phyloP scores from a whole-genome alignment of 1,140 invertebrate genomes.

The Drosophila kurseongensis region DNA sequence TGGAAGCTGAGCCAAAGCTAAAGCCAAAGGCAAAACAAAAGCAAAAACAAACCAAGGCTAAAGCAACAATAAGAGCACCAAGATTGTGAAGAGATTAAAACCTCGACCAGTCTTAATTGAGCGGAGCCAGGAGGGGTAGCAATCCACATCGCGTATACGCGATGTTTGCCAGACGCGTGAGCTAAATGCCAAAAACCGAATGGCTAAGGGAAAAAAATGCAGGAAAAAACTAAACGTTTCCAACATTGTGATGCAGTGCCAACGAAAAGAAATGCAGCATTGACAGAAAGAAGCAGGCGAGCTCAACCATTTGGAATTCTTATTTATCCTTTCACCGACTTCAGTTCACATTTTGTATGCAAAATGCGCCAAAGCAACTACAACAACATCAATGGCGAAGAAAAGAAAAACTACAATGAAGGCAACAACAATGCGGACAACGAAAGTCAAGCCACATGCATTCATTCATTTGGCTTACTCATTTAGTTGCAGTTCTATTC shows the following conservation, averaged over 20 bases:
- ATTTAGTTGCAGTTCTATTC: conserved; percentile 49
- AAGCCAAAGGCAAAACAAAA: conserved; percentile 33
- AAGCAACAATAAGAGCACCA: conserved; percentile 35
- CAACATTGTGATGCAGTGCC: conserved; percentile 49
- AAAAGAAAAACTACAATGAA: conserved; percentile 14
- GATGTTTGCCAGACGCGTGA: conserved; percentile 57
- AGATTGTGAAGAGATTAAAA: conserved; percentile 68
- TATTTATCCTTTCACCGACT: conserved; percentile 42
- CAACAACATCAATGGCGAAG: conserved; percentile 40
- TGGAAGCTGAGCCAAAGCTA: conserved; percentile 26
- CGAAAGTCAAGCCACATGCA: conserved; percentile 48
- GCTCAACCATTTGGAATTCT: conserved; percentile 32
- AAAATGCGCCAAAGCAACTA: conserved; percentile 62
- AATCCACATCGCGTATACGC: conserved; percentile 46
- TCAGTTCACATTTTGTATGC: conserved; percentile 68
- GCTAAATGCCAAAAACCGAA: conserved; percentile 58
- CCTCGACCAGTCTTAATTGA: conserved; percentile 70
- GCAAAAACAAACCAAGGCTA: conserved; percentile 50
- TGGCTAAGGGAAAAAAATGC: conserved; percentile 23
- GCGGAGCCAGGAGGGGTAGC: conserved; percentile 22
- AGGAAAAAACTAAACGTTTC: conserved; percentile 62
- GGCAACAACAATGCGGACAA: conserved; percentile 22
- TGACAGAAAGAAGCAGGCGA: conserved; percentile 8
- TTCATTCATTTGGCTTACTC: conserved; percentile 60
- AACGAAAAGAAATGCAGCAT: conserved; percentile 25